Conservation (phyloP, 1,140 invertebrate genomes). For the Saccostrea echinata region DNA sequence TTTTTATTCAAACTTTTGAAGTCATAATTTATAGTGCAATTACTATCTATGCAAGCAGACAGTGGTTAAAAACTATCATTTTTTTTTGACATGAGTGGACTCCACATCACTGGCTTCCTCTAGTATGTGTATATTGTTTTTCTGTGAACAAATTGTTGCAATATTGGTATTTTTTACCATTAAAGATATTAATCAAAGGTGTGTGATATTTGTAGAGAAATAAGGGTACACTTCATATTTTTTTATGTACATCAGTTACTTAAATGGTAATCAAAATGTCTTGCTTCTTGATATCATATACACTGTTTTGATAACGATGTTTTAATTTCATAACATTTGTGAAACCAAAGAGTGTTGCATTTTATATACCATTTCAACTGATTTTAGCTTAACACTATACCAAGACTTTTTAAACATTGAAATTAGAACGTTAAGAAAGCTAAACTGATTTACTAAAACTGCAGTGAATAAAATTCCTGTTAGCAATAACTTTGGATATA, state of each 20-base stretch:
- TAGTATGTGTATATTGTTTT: background rate
- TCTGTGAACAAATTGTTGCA: constrained; percentile 34
- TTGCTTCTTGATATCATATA: constrained; percentile 20
- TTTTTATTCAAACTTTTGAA: background rate
- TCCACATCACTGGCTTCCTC: background rate
- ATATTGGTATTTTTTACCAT: constrained; percentile 38
- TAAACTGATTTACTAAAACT: background rate
- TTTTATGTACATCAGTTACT: constrained; percentile 30
- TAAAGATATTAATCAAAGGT: constrained; percentile 33
- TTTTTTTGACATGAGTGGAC: background rate
- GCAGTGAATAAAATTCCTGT: background rate
- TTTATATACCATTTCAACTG: constrained; percentile 10
- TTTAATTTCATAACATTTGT: background rate
- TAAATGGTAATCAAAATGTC: constrained; percentile 33
- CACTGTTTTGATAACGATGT: constrained; percentile 26
- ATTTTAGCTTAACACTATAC: constrained; percentile 32
- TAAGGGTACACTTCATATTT: constrained; percentile 34
- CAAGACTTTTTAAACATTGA: constrained; percentile 10
- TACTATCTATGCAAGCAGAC: constrained; percentile 29
- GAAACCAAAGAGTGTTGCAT: constrained; percentile 22
- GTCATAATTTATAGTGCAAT: constrained; percentile 28
- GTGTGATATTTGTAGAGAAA: constrained; percentile 35
- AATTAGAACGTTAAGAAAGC: background rate
- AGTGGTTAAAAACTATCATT: constrained; percentile 7
- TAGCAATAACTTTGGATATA: constrained; percentile 18